Evolutionary conservation across 2,888 invertebrate genomes (phyloP).

Genomic region (Hypomecis atomaria): DNA sequence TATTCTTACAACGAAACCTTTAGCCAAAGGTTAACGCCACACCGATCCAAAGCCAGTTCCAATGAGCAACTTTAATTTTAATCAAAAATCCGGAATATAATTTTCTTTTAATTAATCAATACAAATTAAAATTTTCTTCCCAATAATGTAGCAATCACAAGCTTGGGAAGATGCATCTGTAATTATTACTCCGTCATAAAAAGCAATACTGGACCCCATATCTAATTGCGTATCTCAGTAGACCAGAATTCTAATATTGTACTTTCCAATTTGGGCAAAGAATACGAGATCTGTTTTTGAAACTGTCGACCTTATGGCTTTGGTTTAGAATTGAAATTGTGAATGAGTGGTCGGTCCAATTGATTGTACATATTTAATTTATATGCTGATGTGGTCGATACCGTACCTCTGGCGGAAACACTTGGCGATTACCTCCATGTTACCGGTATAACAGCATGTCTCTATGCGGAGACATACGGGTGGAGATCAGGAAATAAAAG

Average conservation of each 20-base stretch:
- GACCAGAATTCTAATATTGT: slow-evolving; percentile 48
- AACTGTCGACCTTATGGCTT: slow-evolving; percentile 14
- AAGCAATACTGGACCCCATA: slow-evolving; percentile 40
- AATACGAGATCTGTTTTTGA: background rate
- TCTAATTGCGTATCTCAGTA: slow-evolving; percentile 50
- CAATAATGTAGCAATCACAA: slow-evolving; percentile 36
- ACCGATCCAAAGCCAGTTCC: slow-evolving; percentile 18
- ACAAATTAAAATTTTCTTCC: slow-evolving; percentile 45
- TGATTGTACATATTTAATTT: slow-evolving; percentile 50
- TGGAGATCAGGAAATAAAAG: background rate
- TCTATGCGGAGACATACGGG: slow-evolving; percentile 31
- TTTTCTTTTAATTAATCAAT: slow-evolving; percentile 46
- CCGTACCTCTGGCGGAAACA: slow-evolving; percentile 68
- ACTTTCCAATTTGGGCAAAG: slow-evolving; percentile 56
- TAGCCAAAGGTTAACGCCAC: slow-evolving; percentile 16
- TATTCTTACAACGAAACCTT: background rate
- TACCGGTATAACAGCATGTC: slow-evolving; percentile 61
- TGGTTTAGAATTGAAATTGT: slow-evolving; percentile 15
- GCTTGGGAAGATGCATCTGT: slow-evolving; percentile 43
- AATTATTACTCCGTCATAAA: slow-evolving; percentile 42
- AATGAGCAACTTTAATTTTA: slow-evolving; percentile 32
- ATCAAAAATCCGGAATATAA: slow-evolving; percentile 42
- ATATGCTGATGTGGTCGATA: slow-evolving; percentile 55
- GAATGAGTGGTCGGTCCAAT: slow-evolving; percentile 15
- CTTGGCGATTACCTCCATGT: slow-evolving; percentile 61